These are phyloP conservation scores for Epistrophe grossulariae DNA, from an alignment of 2,888 invertebrate genomes.

Conservation along the genomic window DNA sequence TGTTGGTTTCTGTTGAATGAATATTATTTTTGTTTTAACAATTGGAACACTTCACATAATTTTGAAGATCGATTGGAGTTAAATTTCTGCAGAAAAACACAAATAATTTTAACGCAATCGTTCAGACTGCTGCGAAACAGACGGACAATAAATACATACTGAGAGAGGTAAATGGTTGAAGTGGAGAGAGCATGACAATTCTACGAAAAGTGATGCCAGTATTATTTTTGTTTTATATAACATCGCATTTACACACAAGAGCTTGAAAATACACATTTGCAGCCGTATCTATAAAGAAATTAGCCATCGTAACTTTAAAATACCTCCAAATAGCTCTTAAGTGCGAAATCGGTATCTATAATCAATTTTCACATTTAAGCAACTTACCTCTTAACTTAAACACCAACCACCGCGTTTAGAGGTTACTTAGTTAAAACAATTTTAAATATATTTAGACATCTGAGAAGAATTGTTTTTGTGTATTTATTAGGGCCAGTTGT, in stretches of 20 bases:
- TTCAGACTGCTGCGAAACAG: constrained; percentile 49
- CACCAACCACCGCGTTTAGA: too few species aligned
- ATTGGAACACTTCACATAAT: constrained; percentile 54
- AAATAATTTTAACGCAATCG: constrained; percentile 43
- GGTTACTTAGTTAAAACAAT: too few species aligned
- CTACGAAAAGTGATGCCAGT: constrained; percentile 61
- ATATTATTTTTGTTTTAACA: constrained; percentile 28
- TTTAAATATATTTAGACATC: too few species aligned
- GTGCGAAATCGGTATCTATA: too few species aligned
- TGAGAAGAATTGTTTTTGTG: too few species aligned
- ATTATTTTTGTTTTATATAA: neutral
- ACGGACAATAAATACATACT: constrained; percentile 67
- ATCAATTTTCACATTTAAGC: too few species aligned
- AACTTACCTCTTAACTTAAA: too few species aligned
- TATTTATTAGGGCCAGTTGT: too few species aligned
- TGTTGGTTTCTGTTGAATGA: neutral
- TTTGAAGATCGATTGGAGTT: constrained; percentile 33
- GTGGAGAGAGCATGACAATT: constrained; percentile 60
- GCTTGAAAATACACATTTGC: neutral
- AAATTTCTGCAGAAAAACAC: constrained; percentile 52
- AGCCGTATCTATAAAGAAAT: too few species aligned
- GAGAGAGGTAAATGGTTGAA: constrained; percentile 45
- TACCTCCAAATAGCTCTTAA: too few species aligned
- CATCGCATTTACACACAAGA: neutral
- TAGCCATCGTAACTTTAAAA: too few species aligned